These are phyloP conservation scores for Phlogophora meticulosa DNA, from an alignment of 2,888 invertebrate species.

Conservation along the genomic window DNA sequence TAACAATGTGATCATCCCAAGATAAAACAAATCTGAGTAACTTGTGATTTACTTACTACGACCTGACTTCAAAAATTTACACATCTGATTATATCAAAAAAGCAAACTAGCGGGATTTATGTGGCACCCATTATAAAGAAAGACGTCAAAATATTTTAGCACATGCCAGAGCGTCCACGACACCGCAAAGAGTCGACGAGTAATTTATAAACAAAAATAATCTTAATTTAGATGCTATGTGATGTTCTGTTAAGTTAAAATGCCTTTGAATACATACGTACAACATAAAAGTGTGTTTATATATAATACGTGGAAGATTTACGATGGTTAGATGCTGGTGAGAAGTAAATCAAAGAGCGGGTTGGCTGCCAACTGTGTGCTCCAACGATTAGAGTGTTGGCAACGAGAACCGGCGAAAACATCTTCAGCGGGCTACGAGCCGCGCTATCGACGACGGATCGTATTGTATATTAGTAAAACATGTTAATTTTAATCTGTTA, in stretches of 20 bases:
- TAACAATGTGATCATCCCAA: slow-evolving; percentile 17
- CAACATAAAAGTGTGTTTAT: slow-evolving; percentile 65
- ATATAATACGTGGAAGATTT: slow-evolving; percentile 73
- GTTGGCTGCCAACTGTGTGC: slow-evolving; percentile 84
- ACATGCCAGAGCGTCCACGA: slow-evolving; percentile 36
- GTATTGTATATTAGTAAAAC: slow-evolving; percentile 73
- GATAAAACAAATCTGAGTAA: slow-evolving; percentile 23
- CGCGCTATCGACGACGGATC: slow-evolving; percentile 72
- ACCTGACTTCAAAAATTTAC: slow-evolving; percentile 40
- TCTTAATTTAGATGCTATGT: slow-evolving; percentile 63
- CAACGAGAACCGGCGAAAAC: slow-evolving; percentile 78
- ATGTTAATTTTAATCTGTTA: slow-evolving; percentile 78
- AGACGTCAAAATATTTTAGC: slow-evolving; percentile 53
- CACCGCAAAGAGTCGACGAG: slow-evolving; percentile 61
- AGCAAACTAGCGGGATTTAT: slow-evolving; percentile 45
- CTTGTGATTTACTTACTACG: slow-evolving; percentile 34
- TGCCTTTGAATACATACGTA: slow-evolving; percentile 56
- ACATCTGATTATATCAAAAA: slow-evolving; percentile 40
- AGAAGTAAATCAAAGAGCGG: slow-evolving; percentile 87
- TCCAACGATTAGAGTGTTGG: slow-evolving; percentile 83
- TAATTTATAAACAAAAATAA: slow-evolving; percentile 63
- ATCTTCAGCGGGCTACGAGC: slow-evolving; percentile 76
- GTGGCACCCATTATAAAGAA: slow-evolving; percentile 46
- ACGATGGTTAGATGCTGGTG: slow-evolving; percentile 81
- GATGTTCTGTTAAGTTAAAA: slow-evolving; percentile 68